Evolutionary conservation across 2,797 vertebrate genomes (phyloP), one percentile per base, ranked within the genome.

Genomic region (Cichlasoma orientale): DNA sequence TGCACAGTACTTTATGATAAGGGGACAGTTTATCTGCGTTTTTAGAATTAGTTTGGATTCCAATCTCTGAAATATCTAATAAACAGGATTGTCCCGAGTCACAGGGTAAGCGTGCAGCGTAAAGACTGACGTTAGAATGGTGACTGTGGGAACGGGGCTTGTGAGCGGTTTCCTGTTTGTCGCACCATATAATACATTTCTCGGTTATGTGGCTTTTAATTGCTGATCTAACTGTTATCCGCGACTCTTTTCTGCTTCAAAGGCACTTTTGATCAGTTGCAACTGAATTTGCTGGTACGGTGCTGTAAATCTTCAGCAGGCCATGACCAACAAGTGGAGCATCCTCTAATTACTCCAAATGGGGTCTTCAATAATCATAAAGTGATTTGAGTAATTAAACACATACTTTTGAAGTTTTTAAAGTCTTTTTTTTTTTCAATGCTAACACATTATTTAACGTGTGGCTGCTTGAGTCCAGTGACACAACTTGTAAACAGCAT

Each of bases 221-320:
- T 79, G 58, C 52, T 81, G 58, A 80, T 83, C 38, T 33, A 78
- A 71, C 82, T 75, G 61, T 78, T 80, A 74, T 76, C 58, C 56
- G 41, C 36, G 21, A 59, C 16, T 70, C 75, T 27, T 21, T 29
- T 50, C 14, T 29, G 63, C 33, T 84, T 84, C 69, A 84, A 72
- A 84, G 52, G 12, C 63, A 82, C 27, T 81, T 75, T 66, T 73
- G 23, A 83, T 79, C 52, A 58, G 4, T 8, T 72, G 36, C 19
- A 72, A 72, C 27, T 69, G 33, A 73, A 33, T 29, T 74, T 57
- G 74, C 27, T 47, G 36, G 38, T 63, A 47, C 56, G 41, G 58
- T 2, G 70, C 33, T 38, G 27, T 72, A 83, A 80, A 83, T 81
- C 58, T 59, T 47, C 63, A 59, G 11, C 12, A 52, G 44, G 29